A percentile compares a stretch with the other conserved stretches of the same genome.
Evolutionary conservation across 2,888 invertebrate species (phyloP).

Genomic region (Brachyptera putata): DNA sequence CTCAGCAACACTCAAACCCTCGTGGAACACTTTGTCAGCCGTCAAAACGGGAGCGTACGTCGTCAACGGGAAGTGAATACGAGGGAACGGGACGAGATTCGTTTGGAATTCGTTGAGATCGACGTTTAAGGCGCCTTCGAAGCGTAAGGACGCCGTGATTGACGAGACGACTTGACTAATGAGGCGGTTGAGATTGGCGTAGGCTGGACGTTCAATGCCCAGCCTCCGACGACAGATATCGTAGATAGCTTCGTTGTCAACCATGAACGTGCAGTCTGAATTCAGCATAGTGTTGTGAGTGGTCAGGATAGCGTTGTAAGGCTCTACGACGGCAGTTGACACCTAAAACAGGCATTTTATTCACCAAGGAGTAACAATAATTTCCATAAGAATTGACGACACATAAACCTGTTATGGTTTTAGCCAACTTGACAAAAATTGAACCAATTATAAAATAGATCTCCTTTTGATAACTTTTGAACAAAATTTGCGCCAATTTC

Average conservation of each 20-base stretch:
- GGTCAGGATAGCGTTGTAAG: slow-evolving; percentile 87
- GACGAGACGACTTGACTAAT: slow-evolving; percentile 57
- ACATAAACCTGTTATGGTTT: too few species aligned
- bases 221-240: slow-evolving; percentile 85
- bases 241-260: slow-evolving; percentile 94
- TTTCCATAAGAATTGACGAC: too few species aligned
- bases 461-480: too few species aligned
- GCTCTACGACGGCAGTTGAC: slow-evolving; percentile 90
- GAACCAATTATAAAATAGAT: too few species aligned
- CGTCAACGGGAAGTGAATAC: slow-evolving; percentile 78
- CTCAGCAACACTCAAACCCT: slow-evolving; percentile 50
- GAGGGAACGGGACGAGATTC: slow-evolving; percentile 84
- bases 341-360: too few species aligned
- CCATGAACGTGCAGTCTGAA: slow-evolving; percentile 90
- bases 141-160: slow-evolving; percentile 80
- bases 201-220: slow-evolving; percentile 77
- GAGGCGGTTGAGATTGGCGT: slow-evolving; percentile 78
- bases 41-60: slow-evolving; percentile 52
- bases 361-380: too few species aligned
- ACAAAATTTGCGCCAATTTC: too few species aligned
- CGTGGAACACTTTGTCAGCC: slow-evolving; percentile 52
- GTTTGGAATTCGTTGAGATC: slow-evolving; percentile 90
- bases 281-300: slow-evolving; percentile 85
- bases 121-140: slow-evolving; percentile 84
- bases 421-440: too few species aligned